Percentiles rank a stretch among this genome's conserved stretches.
Conservation (phyloP, 1,140 invertebrate species). For the Olivierus martensii region DNA sequence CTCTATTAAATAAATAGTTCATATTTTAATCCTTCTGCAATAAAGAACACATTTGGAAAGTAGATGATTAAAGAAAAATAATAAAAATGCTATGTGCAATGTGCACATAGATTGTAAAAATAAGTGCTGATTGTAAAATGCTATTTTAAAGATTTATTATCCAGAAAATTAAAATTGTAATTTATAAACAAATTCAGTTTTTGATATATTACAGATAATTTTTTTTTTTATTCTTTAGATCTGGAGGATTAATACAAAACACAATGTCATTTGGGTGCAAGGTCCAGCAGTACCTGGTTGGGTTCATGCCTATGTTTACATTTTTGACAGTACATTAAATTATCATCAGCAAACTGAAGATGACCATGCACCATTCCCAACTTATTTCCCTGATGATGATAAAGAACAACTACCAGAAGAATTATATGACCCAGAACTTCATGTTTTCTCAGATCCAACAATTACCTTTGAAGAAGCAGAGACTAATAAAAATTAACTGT, state of each 20-base stretch:
- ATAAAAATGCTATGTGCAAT: too few relatives aligned
- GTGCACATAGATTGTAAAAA: too few relatives aligned
- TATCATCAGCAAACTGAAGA: constrained; percentile 8
- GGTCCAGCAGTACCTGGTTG: constrained; percentile 68
- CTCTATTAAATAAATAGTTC: too few relatives aligned
- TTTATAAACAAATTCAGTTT: too few relatives aligned
- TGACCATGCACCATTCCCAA: constrained; percentile 62
- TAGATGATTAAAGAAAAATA: too few relatives aligned
- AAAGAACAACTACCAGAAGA: constrained; percentile 48
- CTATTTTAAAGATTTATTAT: too few relatives aligned
- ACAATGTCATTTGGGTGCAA: constrained; percentile 79
- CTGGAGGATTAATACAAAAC: constrained; percentile 79
- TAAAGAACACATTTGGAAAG: too few relatives aligned
- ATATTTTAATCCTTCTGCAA: too few relatives aligned
- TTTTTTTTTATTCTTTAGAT: constrained; percentile 40
- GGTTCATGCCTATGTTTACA: constrained; percentile 58
- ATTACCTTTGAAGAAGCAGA: constrained; percentile 44
- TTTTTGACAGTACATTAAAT: constrained; percentile 45
- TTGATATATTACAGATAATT: not conserved
- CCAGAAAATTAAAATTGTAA: too few relatives aligned
- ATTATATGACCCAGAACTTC: constrained; percentile 51
- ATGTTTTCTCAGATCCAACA: constrained; percentile 50
- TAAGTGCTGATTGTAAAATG: too few relatives aligned
- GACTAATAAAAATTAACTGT: not conserved
- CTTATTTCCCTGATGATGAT: constrained; percentile 44